A percentile compares a stretch with the other conserved stretches of the same genome.
These are phyloP conservation scores for Lepidochitona cinerea DNA, from an alignment of 2,888 invertebrate species.

Conservation along the genomic window DNA sequence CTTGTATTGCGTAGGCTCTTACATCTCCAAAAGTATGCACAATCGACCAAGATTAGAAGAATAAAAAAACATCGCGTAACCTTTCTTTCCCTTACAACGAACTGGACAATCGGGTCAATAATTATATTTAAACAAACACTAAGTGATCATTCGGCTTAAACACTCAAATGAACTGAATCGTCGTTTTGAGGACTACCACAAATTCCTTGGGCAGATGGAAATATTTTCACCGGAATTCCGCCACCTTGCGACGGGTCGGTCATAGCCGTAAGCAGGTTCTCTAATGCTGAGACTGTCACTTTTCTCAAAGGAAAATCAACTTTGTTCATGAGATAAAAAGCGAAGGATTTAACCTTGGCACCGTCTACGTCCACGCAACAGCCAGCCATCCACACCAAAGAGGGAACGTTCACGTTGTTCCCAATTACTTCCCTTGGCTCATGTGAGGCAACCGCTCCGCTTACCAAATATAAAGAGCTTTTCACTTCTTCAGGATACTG, in stretches of 20 bases:
- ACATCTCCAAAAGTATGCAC: too few species aligned
- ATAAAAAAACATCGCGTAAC: too few species aligned
- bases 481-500: background rate
- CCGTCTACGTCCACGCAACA: slow-evolving; percentile 51
- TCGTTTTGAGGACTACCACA: slow-evolving; percentile 53
- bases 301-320: slow-evolving; percentile 30
- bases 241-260: slow-evolving; percentile 1
- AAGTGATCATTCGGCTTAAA: too few species aligned
- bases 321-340: slow-evolving; percentile 52
- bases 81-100: too few species aligned
- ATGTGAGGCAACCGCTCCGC: slow-evolving; percentile 38
- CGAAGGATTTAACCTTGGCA: slow-evolving; percentile 44
- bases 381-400: slow-evolving; percentile 53
- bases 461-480: slow-evolving; percentile 28
- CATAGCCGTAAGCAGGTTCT: slow-evolving; percentile 36
- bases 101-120: too few species aligned
- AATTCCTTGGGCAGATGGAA: slow-evolving; percentile 49
- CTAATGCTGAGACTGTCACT: slow-evolving; percentile 53
- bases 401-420: slow-evolving; percentile 55
- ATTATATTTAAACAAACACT: too few species aligned
- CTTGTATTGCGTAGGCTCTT: too few species aligned
- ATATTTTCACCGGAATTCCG: slow-evolving; percentile 35
- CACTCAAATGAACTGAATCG: slow-evolving; percentile 27
- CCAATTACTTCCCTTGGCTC: slow-evolving; percentile 43
- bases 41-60: too few species aligned